Evolutionary conservation across 1,140 invertebrate species (phyloP), one percentile per base, ranked within the genome.

Genomic region (Hypsibius dujardini): DNA sequence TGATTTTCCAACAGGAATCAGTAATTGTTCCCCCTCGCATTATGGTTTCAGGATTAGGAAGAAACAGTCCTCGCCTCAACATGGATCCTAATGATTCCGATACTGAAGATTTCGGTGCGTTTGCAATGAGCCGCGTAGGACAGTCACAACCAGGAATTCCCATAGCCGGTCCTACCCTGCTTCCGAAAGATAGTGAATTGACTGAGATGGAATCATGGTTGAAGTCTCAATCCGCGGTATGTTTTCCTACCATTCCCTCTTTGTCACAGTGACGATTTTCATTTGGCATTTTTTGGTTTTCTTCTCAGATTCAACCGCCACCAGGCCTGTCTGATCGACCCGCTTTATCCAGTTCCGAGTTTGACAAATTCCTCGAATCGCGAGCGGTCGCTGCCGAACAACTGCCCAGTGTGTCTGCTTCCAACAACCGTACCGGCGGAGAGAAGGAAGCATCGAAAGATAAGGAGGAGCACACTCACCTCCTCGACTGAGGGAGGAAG

Each of bases 181-280:
- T 83, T 83, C 86, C 85, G 75, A 87, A 86, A 81, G 87, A 90
- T 77, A 86, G 86, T 79, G 90, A 94, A 80, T 90, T 92, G 83
- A 89, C 90, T 83, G 90, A 94, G 82, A 92, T 93, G 85, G 90
- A 90, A 75, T 87, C 88, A 76, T 95, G 90, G 90, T 84, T 93
- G 76, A 67, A 67, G 45, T 7, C 62, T 14, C 62, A 67, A 42
- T 42, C 62, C 42, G 62, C 12, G 62, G 62, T 67, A 67, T 7
- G 50, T 56, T 56, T 56, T 56, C 50, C 50, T n/a, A n/a, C n/a
- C n/a, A n/a, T n/a, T n/a, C n/a, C n/a, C n/a, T 7, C 50, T 56
- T 56, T n/a, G n/a, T 7, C 7, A 7, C 50, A 7, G 50, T 7
- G 62, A 12, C 7, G 42, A 46, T 70, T 47, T 28, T 15, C 59